A percentile compares a stretch with the other conserved stretches of the same genome.
Evolutionary conservation across 2,797 vertebrate genomes (phyloP).

Genomic region (Bovichtus diacanthus): DNA sequence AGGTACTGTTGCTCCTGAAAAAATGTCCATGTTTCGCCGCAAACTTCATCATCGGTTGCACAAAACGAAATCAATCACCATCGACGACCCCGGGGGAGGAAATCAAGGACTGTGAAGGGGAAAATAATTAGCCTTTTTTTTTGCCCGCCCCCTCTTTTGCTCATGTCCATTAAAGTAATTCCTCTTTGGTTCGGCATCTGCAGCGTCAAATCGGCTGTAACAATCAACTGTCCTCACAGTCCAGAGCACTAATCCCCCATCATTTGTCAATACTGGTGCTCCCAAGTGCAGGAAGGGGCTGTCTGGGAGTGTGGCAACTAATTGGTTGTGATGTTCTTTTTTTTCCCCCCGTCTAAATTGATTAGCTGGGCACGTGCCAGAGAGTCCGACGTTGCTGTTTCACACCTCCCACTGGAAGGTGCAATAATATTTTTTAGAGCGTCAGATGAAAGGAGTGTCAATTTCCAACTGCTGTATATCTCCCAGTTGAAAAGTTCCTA

Average conservation of each 20-base stretch:
- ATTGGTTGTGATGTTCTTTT: conserved; percentile 76
- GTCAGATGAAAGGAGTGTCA: conserved; percentile 43
- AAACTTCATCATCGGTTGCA: conserved; percentile 56
- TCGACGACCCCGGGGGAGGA: conserved; percentile 66
- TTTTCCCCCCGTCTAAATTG: conserved; percentile 71
- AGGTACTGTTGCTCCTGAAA: background rate
- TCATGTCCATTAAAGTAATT: conserved; percentile 74
- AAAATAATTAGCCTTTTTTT: conserved; percentile 74
- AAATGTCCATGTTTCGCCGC: conserved; percentile 47
- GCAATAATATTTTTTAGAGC: conserved; percentile 34
- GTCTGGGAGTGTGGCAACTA: conserved; percentile 70
- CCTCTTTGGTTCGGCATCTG: conserved; percentile 55
- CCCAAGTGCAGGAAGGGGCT: conserved; percentile 58
- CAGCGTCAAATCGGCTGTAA: conserved; percentile 75
- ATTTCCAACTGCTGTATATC: conserved; percentile 13
- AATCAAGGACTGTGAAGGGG: conserved; percentile 72
- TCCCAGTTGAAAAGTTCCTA: conserved; percentile 20
- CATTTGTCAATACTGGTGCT: conserved; percentile 72
- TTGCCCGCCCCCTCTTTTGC: conserved; percentile 44
- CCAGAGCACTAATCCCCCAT: conserved; percentile 73
- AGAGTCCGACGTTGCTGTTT: conserved; percentile 19
- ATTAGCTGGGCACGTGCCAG: conserved; percentile 66
- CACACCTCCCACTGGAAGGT: conserved; percentile 2
- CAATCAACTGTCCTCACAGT: conserved; percentile 81
- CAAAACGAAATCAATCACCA: conserved; percentile 70